These are phyloP conservation scores for Psittacula cyanocephala DNA, from an alignment of 2,113 vertebrate species.

Conservation along the genomic window DNA sequence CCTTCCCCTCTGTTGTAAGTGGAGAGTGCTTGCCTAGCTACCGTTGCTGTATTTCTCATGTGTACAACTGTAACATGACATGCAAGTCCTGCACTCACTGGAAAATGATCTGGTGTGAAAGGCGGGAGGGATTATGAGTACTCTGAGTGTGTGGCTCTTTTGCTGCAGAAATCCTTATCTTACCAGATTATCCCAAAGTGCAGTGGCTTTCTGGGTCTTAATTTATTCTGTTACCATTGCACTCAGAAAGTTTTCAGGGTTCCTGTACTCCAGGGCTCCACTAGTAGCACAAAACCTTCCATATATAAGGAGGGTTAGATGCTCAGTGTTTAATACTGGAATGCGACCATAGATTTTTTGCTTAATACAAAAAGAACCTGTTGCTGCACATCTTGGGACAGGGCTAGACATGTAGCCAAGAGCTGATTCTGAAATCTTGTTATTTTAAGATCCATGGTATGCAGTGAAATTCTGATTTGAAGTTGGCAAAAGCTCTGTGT, in stretches of 20 bases:
- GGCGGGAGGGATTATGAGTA: slow-evolving; percentile 58
- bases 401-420: accelerated
- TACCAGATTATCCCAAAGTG: not conserved
- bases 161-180: not conserved
- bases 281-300: not conserved
- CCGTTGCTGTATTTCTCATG: slow-evolving; percentile 34
- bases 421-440: not conserved
- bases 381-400: not conserved
- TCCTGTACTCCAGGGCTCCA: not conserved
- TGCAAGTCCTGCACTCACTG: not conserved
- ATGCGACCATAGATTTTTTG: not conserved
- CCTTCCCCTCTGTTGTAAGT: not conserved
- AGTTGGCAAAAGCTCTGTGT: accelerated
- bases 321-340: not conserved
- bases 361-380: not conserved
- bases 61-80: not conserved
- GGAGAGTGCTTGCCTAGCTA: not conserved
- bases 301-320: not conserved
- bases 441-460: not conserved
- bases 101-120: slow-evolving; percentile 51
- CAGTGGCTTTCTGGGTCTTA: not conserved
- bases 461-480: not conserved
- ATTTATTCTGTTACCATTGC: not conserved
- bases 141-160: not conserved
- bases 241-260: not conserved